Evolutionary conservation across 2,888 invertebrate genomes (phyloP).

Genomic region (Spilarctia lutea): DNA sequence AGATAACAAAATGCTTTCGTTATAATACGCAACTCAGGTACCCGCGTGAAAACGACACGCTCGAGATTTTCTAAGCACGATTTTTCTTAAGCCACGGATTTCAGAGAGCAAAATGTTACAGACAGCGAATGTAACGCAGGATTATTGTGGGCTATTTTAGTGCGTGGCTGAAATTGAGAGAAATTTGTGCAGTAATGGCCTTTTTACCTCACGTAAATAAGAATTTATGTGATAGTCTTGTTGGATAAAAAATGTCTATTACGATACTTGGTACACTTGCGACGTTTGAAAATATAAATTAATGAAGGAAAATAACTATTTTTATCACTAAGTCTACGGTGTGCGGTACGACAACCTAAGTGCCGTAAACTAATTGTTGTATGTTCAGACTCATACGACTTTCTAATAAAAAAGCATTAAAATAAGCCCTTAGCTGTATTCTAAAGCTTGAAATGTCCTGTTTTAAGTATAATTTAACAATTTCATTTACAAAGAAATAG

Average conservation of each 20-base stretch:
- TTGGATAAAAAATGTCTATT: not conserved
- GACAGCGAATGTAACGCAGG: not conserved
- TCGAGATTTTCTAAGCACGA: not conserved
- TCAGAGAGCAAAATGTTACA: slow-evolving; percentile 12
- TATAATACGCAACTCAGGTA: slow-evolving; percentile 36
- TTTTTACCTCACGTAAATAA: slow-evolving; percentile 1
- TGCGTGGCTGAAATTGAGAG: slow-evolving; percentile 1
- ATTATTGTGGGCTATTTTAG: slow-evolving; percentile 1
- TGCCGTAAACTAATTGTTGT: no score
- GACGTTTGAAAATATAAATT: no score
- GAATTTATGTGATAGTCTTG: slow-evolving; percentile 1
- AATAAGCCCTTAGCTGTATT: no score
- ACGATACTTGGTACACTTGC: not conserved
- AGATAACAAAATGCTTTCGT: slow-evolving; percentile 42
- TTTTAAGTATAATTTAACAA: no score
- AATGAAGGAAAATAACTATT: no score
- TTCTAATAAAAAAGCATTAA: no score
- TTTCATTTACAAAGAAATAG: no score
- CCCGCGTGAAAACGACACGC: slow-evolving; percentile 17
- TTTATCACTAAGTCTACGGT: no score
- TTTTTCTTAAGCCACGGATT: slow-evolving; percentile 16
- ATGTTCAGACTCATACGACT: no score
- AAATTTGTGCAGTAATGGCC: slow-evolving; percentile 1
- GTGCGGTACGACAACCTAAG: no score
- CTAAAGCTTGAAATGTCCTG: no score